Base-by-base conservation (phyloP, 2,888 invertebrate species). In the Pyrgus malvae region DNA sequence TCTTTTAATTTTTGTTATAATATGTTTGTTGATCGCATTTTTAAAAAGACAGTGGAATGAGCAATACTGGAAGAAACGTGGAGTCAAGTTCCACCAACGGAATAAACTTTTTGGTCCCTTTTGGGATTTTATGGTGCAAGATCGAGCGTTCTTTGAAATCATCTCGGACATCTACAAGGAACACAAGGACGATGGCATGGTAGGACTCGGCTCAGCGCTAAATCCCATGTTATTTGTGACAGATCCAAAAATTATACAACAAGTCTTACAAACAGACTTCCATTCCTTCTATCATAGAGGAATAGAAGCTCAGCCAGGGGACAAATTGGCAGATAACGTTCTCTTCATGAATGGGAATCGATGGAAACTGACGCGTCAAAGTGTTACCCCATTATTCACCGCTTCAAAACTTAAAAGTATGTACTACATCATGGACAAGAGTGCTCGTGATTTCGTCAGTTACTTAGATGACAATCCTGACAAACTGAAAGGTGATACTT, bases 311-410 rank as follows among this genome's bases (percentile, higher is more conserved):
- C 63, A 61, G 14, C 46, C 63, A 31, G 48, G 46, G 0, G 72
- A 69, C 40, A 3, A 44, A 3, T 49, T 71, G 1, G 65, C 67
- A 0, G 61, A 70, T 19, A 72, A 63, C 16, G 50, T 72, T 2
- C 45, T 68, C 1, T 65, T 70, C 3, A 61, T 67, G 61, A 59
- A 65, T 27, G 63, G 72, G 3, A 63, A 66, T 19, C 65, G 67
- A 48, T 74, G 74, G 72, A 68, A 72, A 58, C 57, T 72, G 14
- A 62, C 74, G 9, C 53, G 76, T 6, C 76, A 75, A 31, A 73
- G 69, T 48, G 60, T 80, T 61, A 69, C 75, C 0, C 75, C 78
- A 0, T 62, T 73, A 0, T 79, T 79, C 38, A 74, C 74, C 0
- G 61, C 69, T 0, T 57, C 63, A 0, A 80, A 76, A 59, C 64